phyloP scores from a whole-genome alignment of 2,113 vertebrate species.

The Gopherus flavomarginatus region DNA sequence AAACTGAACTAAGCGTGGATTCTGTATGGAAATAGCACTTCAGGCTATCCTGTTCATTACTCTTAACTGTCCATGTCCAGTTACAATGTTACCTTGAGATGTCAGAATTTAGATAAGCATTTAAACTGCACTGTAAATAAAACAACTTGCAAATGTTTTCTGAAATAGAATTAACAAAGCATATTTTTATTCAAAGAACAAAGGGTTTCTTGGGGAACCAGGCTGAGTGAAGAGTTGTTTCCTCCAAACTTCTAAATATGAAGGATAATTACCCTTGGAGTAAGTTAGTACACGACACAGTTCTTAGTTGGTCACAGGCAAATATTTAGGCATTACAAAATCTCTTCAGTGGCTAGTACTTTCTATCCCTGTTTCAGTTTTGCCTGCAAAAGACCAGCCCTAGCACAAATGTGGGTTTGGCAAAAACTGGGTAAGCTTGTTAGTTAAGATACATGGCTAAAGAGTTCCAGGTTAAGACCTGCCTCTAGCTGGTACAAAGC shows the following conservation, averaged over 20 bases:
- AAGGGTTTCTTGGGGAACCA: slow-evolving; percentile 52
- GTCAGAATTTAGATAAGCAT: slow-evolving; percentile 41
- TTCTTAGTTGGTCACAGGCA: background rate
- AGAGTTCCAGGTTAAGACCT: slow-evolving; percentile 11
- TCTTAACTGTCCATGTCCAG: slow-evolving; percentile 72
- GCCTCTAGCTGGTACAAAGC: slow-evolving; percentile 40
- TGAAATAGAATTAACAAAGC: slow-evolving; percentile 63
- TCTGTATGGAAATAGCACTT: slow-evolving; percentile 76
- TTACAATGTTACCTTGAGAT: slow-evolving; percentile 57
- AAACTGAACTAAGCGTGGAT: slow-evolving; percentile 77
- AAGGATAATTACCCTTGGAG: slow-evolving; percentile 26
- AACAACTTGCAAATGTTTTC: slow-evolving; percentile 67
- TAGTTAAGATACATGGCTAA: background rate
- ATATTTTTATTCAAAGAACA: slow-evolving; percentile 48
- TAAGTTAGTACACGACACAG: background rate
- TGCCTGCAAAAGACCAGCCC: background rate
- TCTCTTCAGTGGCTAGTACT: background rate
- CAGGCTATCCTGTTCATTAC: slow-evolving; percentile 68
- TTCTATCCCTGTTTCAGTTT: slow-evolving; percentile 39
- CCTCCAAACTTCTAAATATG: background rate
- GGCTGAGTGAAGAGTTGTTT: slow-evolving; percentile 22
- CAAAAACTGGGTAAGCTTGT: slow-evolving; percentile 12
- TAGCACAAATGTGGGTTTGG: background rate
- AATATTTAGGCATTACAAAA: background rate
- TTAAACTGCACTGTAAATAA: slow-evolving; percentile 82